These are phyloP conservation scores for Caretta caretta DNA, from an alignment of 2,113 vertebrate species.

Conservation along the genomic window DNA sequence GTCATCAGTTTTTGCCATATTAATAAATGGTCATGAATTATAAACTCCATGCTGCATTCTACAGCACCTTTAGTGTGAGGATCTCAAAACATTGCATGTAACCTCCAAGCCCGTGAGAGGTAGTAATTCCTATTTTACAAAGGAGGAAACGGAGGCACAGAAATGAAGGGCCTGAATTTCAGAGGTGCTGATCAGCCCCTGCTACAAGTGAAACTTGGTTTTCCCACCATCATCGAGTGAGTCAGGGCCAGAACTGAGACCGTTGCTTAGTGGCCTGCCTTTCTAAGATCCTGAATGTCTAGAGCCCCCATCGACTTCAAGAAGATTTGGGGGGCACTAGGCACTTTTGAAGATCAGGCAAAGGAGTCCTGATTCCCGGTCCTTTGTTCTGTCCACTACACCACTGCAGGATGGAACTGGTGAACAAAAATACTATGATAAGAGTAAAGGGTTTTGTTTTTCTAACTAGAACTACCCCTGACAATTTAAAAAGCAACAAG, in stretches of 20 bases:
- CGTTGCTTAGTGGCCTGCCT: neutral
- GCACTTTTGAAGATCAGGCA: neutral
- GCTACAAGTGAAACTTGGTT: neutral
- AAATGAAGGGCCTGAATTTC: neutral
- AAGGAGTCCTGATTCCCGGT: neutral
- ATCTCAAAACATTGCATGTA: neutral
- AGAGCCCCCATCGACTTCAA: neutral
- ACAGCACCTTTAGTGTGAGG: neutral
- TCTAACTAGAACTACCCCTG: neutral
- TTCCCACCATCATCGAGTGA: neutral
- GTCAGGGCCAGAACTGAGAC: neutral
- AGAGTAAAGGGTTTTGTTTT: slow-evolving; percentile 8
- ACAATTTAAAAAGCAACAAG: neutral
- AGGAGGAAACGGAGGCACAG: neutral
- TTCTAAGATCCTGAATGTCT: neutral
- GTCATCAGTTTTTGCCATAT: neutral
- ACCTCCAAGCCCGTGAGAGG: neutral
- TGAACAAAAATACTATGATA: neutral
- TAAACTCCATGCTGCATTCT: neutral
- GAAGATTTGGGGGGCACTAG: neutral
- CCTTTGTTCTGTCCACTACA: neutral
- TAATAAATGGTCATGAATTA: neutral
- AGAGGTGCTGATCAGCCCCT: neutral
- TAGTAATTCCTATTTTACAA: neutral
- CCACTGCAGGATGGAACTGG: neutral